Conservation (phyloP, 2,888 invertebrate genomes). For the Hoplodrina ambigua region DNA sequence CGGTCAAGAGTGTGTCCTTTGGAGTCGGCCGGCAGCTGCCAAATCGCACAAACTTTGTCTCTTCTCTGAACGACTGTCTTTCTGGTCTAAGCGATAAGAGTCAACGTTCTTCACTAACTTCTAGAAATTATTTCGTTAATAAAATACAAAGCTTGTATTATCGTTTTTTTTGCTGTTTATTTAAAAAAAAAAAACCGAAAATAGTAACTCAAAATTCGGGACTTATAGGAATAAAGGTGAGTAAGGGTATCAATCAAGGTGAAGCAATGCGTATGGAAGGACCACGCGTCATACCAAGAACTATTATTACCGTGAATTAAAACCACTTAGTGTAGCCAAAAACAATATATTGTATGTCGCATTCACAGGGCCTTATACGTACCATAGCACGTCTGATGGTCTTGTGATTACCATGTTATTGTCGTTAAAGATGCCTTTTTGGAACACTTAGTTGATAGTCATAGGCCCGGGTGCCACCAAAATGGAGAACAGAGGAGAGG, state of each 20-base stretch:
- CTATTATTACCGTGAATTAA: not conserved
- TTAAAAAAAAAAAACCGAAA: too few relatives aligned
- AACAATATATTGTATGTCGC: not conserved
- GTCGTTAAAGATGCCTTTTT: not conserved
- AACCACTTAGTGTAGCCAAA: not conserved
- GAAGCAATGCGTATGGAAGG: not conserved
- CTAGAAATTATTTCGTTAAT: not conserved
- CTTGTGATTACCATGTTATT: too few relatives aligned
- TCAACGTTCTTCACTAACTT: not conserved
- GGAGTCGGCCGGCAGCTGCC: slow-evolving; percentile 54
- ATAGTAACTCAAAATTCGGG: too few relatives aligned
- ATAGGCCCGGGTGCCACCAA: too few relatives aligned
- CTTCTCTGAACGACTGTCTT: slow-evolving; percentile 37
- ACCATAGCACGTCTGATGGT: not conserved
- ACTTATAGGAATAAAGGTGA: not conserved
- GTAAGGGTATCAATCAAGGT: not conserved
- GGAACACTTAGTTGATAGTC: not conserved
- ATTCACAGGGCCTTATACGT: not conserved
- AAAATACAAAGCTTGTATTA: too few relatives aligned
- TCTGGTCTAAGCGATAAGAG: slow-evolving; percentile 28
- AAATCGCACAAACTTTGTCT: slow-evolving; percentile 61
- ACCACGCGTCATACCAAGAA: not conserved
- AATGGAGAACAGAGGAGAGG: too few relatives aligned
- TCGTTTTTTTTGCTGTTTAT: too few relatives aligned
- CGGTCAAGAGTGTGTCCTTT: slow-evolving; percentile 55